Conservation (phyloP, 2,797 vertebrate genomes). For the Decapterus maruadsi region DNA sequence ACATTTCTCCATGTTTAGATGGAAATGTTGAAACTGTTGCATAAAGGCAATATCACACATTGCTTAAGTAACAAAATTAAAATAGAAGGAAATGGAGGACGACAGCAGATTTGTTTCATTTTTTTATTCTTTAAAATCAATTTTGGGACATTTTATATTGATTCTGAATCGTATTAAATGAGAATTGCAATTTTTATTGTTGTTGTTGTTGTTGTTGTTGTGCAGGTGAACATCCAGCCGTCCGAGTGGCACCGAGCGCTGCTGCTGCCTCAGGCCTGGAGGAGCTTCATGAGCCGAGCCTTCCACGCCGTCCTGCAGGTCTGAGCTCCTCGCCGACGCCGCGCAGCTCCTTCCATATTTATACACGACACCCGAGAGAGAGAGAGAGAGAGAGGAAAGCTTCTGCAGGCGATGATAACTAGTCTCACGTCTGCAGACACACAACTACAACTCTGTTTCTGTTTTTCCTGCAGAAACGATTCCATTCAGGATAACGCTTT, state of each 20-base stretch:
- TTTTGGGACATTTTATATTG: no score
- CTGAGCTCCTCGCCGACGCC: slow-evolving; percentile 46
- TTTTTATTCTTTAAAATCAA: no score
- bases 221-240: slow-evolving; percentile 94
- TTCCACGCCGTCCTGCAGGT: slow-evolving; percentile 94
- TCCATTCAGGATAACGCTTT: neutral
- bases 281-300: slow-evolving; percentile 91
- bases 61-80: no score
- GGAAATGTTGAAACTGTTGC: no score
- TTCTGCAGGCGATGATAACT: neutral
- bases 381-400: neutral
- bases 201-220: neutral
- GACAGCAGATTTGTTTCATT: no score
- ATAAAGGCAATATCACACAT: no score
- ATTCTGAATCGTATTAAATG: no score
- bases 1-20: no score
- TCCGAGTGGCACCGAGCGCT: slow-evolving; percentile 96
- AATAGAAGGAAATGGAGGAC: no score
- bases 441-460: neutral
- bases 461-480: neutral
- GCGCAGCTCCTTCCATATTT: neutral
- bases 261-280: slow-evolving; percentile 93
- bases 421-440: neutral
- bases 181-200: no score
- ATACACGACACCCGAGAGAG: neutral